Evolutionary conservation across 1,140 invertebrate genomes (phyloP), one percentile per base, ranked within the genome.

Genomic region (Helicoverpa armigera): DNA sequence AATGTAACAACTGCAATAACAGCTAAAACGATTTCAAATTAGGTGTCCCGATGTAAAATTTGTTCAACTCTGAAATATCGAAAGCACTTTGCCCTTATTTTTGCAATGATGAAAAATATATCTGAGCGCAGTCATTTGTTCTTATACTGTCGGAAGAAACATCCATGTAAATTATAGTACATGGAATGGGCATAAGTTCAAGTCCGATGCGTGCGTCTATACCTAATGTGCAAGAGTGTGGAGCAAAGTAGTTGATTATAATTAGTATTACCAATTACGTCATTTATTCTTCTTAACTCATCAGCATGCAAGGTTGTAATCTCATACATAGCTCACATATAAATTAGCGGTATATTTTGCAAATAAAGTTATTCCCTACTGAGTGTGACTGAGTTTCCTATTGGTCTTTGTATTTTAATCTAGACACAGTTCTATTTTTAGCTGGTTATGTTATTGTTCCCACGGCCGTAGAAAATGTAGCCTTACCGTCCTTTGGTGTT

Each of bases 11-110:
- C 61, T 23, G 60, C 56, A 60, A 77, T 65, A 54, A 61, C 75
- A 65, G 61, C 58, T 77, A 67, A 77, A 77, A 67, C 75, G 75
- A 53, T 67, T 54, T 67, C n/a, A 77, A 77, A 77, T 77, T 77
- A 61, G 54, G 16, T 53, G 11, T 10, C 61, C 7, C 51, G 9
- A 35, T 65, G 75, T 60, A n/a, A 56, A 51, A 77, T 77, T 77
- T 50, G 43, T 76, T 63, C 16, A 65, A 70, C 43, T 18, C 53
- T 65, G 48, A 67, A 54, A 53, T 53, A 65, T 77, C 23, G 18
- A 51, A 61, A 67, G 60, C 23, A 13, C 61, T 56, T 43, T 56
- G 54, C 58, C 23, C 23, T 67, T 16, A n/a, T 7, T 7, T 29
- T 18, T 50, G 16, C 31, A 14, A 53, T 31, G 23, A 43, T 14